phyloP scores from a whole-genome alignment of 2,797 vertebrate species.

The Helostoma temminkii region DNA sequence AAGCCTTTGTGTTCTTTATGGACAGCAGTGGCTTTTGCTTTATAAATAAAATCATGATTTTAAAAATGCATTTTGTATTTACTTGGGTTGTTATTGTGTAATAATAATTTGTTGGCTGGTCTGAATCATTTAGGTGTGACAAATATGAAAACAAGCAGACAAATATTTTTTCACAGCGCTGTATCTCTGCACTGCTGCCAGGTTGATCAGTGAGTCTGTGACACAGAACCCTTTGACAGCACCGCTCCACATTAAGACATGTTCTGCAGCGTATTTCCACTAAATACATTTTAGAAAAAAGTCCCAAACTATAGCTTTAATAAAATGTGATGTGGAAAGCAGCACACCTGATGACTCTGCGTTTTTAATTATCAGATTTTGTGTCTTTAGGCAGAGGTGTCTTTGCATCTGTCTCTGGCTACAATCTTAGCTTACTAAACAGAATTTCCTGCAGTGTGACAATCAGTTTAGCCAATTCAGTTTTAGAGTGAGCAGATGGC shows the following conservation, averaged over 20 bases:
- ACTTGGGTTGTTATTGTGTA: too few species aligned
- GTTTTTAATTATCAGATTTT: slow-evolving; percentile 65
- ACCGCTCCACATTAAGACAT: not conserved
- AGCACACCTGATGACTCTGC: slow-evolving; percentile 31
- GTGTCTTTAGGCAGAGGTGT: slow-evolving; percentile 55
- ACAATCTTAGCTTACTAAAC: slow-evolving; percentile 47
- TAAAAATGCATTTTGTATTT: too few species aligned
- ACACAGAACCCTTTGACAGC: not conserved
- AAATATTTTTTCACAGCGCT: too few species aligned
- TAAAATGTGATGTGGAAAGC: slow-evolving; percentile 57
- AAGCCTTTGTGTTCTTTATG: too few species aligned
- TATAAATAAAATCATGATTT: too few species aligned
- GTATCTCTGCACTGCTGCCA: not conserved
- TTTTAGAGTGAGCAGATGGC: slow-evolving; percentile 71
- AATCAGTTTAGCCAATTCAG: slow-evolving; percentile 75
- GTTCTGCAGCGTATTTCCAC: not conserved
- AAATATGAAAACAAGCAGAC: too few species aligned
- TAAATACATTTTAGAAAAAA: not conserved
- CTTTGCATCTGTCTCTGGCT: slow-evolving; percentile 58
- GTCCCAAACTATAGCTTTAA: slow-evolving; percentile 16
- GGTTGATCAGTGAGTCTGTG: not conserved
- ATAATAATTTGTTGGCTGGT: too few species aligned
- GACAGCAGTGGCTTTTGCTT: too few species aligned
- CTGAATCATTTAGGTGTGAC: too few species aligned
- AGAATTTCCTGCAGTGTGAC: slow-evolving; percentile 57